Evolutionary conservation across 2,888 invertebrate species (phyloP).

Genomic region (Antheraea yamamai): DNA sequence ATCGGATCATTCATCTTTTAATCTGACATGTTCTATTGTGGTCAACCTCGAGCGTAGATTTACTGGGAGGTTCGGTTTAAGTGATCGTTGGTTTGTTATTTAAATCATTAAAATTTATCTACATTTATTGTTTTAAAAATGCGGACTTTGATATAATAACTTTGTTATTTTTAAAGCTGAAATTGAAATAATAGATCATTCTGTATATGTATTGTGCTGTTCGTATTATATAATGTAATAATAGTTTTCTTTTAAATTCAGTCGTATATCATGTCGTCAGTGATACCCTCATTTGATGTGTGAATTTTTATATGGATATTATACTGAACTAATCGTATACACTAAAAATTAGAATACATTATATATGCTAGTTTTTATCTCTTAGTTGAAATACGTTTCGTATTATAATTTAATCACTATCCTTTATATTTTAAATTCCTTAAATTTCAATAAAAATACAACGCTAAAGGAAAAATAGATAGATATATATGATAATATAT

Average conservation of each 20-base stretch:
- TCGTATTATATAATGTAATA: not conserved
- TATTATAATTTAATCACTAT: not conserved
- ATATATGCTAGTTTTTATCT: not conserved
- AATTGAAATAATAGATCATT: not conserved
- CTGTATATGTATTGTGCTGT: not conserved
- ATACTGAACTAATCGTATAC: not conserved
- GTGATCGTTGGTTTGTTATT: slow-evolving; percentile 14
- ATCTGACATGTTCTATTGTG: slow-evolving; percentile 79
- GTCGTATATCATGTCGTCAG: not conserved
- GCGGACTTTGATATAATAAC: too few relatives aligned
- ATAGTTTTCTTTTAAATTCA: not conserved
- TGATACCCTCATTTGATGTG: not conserved
- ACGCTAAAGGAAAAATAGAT: not conserved
- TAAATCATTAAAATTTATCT: not conserved
- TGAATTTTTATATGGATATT: not conserved
- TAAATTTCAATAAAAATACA: not conserved
- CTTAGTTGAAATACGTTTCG: not conserved
- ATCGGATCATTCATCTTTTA: slow-evolving; percentile 79
- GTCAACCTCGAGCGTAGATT: slow-evolving; percentile 50
- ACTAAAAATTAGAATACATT: not conserved
- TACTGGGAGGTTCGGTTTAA: slow-evolving; percentile 43
- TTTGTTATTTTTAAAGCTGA: too few relatives aligned
- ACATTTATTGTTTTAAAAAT: too few relatives aligned
- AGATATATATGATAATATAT: not conserved
- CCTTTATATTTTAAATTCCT: not conserved